Conservation (phyloP, 2,888 invertebrate species). For the Lithophane socia region DNA sequence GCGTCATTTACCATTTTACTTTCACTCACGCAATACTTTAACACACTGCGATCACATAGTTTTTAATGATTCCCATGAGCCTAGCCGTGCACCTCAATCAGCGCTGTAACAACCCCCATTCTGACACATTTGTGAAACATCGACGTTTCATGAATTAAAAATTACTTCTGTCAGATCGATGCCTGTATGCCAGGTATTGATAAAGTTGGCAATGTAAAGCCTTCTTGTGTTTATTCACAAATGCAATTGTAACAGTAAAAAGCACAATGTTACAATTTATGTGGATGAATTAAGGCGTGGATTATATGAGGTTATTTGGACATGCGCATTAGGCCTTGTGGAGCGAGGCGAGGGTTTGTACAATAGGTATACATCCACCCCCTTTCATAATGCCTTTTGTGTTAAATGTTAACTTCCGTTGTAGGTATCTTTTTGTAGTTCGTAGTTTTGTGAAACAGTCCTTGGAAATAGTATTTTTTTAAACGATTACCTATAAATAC, state of each 20-base stretch:
- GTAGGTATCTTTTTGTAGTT: constrained; percentile 16
- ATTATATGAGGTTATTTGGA: constrained; percentile 88
- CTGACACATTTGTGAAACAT: constrained; percentile 53
- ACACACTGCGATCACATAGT: constrained; percentile 78
- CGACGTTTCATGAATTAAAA: constrained; percentile 58
- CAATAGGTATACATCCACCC: constrained; percentile 35
- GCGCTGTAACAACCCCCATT: constrained; percentile 53
- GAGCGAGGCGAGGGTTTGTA: constrained; percentile 55
- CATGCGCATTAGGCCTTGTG: constrained; percentile 81
- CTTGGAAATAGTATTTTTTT: constrained; percentile 6
- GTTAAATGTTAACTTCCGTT: constrained; percentile 21
- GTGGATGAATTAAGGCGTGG: constrained; percentile 85
- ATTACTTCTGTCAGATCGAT: constrained; percentile 45
- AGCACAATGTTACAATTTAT: constrained; percentile 77
- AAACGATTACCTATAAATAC: not conserved
- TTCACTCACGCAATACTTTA: constrained; percentile 75
- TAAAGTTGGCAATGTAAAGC: constrained; percentile 58
- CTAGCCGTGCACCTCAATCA: constrained; percentile 46
- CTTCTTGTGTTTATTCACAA: constrained; percentile 71
- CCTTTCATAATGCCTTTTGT: constrained; percentile 40
- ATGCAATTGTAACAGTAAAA: constrained; percentile 70
- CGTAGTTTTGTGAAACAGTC: not conserved
- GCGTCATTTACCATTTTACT: constrained; percentile 89
- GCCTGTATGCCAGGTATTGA: constrained; percentile 37
- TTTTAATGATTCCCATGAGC: constrained; percentile 58